A percentile compares a stretch with the other conserved stretches of the same genome.
Evolutionary conservation across 2,113 vertebrate species (phyloP).

Genomic region (Felis chaus): DNA sequence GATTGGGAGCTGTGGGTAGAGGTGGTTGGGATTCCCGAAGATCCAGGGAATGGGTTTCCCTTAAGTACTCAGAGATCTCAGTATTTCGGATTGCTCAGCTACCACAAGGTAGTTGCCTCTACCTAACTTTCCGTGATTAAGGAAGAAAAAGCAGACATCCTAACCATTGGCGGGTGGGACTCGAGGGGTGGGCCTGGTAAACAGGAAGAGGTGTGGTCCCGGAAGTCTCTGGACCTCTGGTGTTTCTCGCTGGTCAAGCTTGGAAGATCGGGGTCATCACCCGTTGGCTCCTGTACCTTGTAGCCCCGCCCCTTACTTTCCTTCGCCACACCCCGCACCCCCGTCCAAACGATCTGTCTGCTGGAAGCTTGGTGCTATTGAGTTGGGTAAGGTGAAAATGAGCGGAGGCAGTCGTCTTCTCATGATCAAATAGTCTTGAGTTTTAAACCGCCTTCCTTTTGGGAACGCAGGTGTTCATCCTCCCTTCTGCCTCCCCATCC

Average conservation of each 20-base stretch:
- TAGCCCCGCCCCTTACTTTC: background rate
- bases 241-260: background rate
- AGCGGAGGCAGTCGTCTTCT: background rate
- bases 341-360: background rate
- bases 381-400: background rate
- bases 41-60: background rate
- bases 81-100: background rate
- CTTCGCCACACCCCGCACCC: fast-evolving
- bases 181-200: no score
- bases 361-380: fast-evolving
- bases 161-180: background rate
- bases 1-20: background rate
- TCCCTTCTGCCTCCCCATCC: background rate
- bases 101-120: background rate
- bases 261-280: fast-evolving
- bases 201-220: background rate
- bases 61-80: background rate
- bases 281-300: background rate
- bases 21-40: background rate
- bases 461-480: background rate
- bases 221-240: fast-evolving
- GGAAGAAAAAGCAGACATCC: background rate
- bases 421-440: background rate
- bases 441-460: background rate
- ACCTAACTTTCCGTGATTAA: background rate